Conservation (phyloP, 2,113 vertebrate genomes). For the Antechinus flavipes region DNA sequence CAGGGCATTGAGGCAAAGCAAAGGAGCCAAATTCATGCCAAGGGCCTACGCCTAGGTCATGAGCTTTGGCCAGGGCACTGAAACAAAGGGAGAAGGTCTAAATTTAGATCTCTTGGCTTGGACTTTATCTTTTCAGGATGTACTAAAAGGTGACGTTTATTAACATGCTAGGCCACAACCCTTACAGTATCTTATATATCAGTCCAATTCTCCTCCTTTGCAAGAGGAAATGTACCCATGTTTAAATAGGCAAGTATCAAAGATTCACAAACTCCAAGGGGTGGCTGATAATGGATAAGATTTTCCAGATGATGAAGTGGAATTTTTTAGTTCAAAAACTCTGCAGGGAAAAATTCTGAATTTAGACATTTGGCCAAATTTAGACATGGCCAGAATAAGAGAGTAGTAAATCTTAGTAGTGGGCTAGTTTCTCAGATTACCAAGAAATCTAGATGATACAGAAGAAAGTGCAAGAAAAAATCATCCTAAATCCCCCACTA, state of each 20-base stretch:
- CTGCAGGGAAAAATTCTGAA: not conserved
- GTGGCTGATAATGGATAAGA: not conserved
- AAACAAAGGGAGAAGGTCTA: not conserved
- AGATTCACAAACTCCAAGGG: conserved; percentile 2
- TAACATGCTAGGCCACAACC: not conserved
- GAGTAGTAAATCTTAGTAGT: not conserved
- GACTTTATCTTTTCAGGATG: not conserved
- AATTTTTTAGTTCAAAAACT: conserved; percentile 11
- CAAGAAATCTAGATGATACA: not conserved
- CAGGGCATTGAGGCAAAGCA: not conserved
- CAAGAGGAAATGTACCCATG: conserved; percentile 19
- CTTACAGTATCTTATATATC: not conserved
- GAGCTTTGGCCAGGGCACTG: not conserved
- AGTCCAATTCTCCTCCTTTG: not conserved
- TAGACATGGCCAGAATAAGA: not conserved
- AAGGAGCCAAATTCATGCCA: not conserved
- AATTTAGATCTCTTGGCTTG: not conserved
- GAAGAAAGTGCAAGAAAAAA: not conserved
- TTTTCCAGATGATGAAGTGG: conserved; percentile 25
- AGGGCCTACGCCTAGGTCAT: not conserved
- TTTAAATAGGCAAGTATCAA: conserved; percentile 30
- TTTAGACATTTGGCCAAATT: no score
- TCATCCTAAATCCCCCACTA: not conserved
- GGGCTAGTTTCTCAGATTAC: not conserved
- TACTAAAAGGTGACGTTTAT: conserved; percentile 33